Conservation (phyloP, 2,797 vertebrate species). For the Cyclopterus lumpus region DNA sequence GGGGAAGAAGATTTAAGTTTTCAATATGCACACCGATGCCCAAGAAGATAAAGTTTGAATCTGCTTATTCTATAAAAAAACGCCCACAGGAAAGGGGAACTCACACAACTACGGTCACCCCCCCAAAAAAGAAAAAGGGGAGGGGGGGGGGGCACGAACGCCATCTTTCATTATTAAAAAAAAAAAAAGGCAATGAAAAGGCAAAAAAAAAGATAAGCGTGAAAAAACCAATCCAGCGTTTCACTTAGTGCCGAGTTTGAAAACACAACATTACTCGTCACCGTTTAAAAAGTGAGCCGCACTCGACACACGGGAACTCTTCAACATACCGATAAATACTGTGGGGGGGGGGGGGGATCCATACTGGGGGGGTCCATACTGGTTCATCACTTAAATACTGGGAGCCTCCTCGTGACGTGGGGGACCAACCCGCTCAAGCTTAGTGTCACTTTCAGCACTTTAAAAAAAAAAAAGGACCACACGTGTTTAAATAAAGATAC, state of each 20-base stretch:
- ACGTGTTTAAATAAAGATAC: not conserved
- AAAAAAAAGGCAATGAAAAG: slow-evolving; percentile 64
- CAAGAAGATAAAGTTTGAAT: slow-evolving; percentile 51
- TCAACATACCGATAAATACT: slow-evolving; percentile 66
- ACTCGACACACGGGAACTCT: slow-evolving; percentile 57
- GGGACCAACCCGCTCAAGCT: not conserved
- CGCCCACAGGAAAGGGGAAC: slow-evolving; percentile 34
- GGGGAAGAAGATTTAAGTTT: slow-evolving; percentile 38
- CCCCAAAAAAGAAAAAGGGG: not conserved
- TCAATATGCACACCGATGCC: slow-evolving; percentile 57
- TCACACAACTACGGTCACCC: slow-evolving; percentile 14
- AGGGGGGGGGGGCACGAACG: slow-evolving; percentile 2
- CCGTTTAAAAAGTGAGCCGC: slow-evolving; percentile 58
- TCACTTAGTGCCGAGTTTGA: slow-evolving; percentile 48
- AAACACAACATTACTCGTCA: slow-evolving; percentile 45
- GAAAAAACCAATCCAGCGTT: slow-evolving; percentile 28
- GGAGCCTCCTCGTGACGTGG: slow-evolving; percentile 30
- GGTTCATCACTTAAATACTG: slow-evolving; percentile 57
- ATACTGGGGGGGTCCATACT: slow-evolving; percentile 51
- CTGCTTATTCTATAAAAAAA: slow-evolving; percentile 32
- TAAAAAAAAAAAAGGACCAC: slow-evolving; percentile 30
- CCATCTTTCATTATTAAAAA: slow-evolving; percentile 45
- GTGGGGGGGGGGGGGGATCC: slow-evolving; percentile 38
- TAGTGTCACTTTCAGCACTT: slow-evolving; percentile 42
- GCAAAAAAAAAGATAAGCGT: slow-evolving; percentile 70